Conservation (phyloP, 2,113 vertebrate species). For the Nothocercus julius region DNA sequence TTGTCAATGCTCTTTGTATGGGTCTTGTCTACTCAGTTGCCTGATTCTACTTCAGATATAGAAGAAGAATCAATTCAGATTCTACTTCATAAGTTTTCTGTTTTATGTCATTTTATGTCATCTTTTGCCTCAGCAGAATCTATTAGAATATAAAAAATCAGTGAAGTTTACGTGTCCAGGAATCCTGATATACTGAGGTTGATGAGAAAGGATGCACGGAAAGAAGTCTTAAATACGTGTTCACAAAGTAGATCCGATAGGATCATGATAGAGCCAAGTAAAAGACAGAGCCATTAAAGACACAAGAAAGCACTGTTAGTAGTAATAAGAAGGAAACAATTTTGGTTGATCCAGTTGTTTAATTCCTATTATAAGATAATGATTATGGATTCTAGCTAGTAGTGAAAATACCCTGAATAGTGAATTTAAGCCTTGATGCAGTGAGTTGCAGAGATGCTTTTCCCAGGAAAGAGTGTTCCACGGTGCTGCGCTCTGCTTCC, state of each 20-base stretch:
- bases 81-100: too few relatives aligned
- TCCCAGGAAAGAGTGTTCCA: not conserved
- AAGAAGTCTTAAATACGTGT: not conserved
- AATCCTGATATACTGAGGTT: not conserved
- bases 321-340: not conserved
- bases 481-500: not conserved
- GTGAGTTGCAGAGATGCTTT: not conserved
- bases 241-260: not conserved
- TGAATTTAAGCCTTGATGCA: not conserved
- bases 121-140: not conserved
- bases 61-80: too few relatives aligned
- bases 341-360: not conserved
- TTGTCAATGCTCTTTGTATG: not conserved
- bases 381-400: not conserved
- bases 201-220: not conserved
- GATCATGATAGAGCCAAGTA: not conserved
- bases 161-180: not conserved
- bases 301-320: not conserved
- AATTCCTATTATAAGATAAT: not conserved
- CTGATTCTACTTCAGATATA: not conserved
- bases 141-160: not conserved
- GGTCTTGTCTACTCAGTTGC: not conserved
- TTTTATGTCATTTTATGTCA: not conserved
- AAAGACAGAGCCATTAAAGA: not conserved
- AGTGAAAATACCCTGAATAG: not conserved